Conservation (phyloP, 1,140 invertebrate species). For the Drosophila biarmipes region DNA sequence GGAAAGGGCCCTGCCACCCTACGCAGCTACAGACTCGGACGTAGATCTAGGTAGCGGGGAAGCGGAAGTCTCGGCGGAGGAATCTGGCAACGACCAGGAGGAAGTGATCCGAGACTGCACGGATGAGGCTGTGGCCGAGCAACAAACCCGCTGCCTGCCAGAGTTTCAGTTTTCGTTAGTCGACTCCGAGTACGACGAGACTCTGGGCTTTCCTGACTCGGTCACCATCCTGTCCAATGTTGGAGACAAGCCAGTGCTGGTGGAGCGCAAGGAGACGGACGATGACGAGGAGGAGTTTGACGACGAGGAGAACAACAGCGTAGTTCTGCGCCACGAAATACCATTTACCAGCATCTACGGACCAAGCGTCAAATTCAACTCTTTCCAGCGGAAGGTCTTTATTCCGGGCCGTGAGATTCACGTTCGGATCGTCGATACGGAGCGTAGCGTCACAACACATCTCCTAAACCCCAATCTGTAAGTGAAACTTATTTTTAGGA, state of each 20-base stretch:
- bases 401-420: conserved; percentile 90
- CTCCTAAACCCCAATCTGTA: conserved; percentile 93
- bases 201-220: conserved; percentile 87
- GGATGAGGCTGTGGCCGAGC: conserved; percentile 37
- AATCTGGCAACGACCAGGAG: conserved; percentile 20
- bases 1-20: conserved; percentile 46
- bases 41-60: conserved; percentile 10
- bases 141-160: conserved; percentile 65
- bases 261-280: conserved; percentile 81
- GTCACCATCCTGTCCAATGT: conserved; percentile 86
- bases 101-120: conserved; percentile 39
- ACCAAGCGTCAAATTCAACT: conserved; percentile 89
- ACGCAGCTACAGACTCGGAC: conserved; percentile 16
- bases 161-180: conserved; percentile 83
- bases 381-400: conserved; percentile 90
- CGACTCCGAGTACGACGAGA: conserved; percentile 88
- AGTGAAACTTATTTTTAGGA: conserved; percentile 73
- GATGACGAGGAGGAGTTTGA: conserved; percentile 73
- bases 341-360: conserved; percentile 89
- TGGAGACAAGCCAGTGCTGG: conserved; percentile 85
- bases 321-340: conserved; percentile 83
- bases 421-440: conserved; percentile 89
- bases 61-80: conserved; percentile 15
- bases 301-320: conserved; percentile 62
- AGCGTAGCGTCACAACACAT: conserved; percentile 91